These are phyloP conservation scores for Pristionchus entomophagus DNA, from an alignment of 2,888 invertebrate species.

Conservation along the genomic window DNA sequence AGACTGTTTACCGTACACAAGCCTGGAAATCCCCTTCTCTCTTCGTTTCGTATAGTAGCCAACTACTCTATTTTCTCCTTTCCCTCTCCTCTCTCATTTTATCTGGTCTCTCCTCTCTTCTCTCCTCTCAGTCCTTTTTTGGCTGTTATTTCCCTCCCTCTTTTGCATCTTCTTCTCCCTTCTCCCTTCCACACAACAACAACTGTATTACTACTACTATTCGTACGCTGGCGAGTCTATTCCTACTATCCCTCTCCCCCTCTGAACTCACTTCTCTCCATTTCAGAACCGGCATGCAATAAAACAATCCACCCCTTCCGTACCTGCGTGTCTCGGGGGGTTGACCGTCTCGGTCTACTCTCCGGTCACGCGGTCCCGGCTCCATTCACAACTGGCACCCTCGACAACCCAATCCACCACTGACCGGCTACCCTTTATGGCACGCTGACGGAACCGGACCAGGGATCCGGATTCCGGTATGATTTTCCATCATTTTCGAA, in stretches of 20 bases:
- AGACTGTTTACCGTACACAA: conserved; percentile 8
- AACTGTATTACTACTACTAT: neutral
- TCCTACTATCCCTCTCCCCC: neutral
- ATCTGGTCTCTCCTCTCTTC: neutral
- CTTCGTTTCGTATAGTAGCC: conserved; percentile 23
- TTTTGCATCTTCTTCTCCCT: conserved; percentile 20
- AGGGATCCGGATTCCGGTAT: neutral
- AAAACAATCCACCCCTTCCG: conserved; percentile 33
- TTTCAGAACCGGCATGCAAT: conserved; percentile 38
- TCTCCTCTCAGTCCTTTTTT: conserved; percentile 38
- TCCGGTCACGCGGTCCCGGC: neutral
- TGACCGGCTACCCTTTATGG: conserved; percentile 20
- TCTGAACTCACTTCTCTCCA: neutral
- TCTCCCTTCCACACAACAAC: neutral
- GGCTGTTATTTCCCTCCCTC: conserved; percentile 34
- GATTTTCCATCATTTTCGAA: neutral
- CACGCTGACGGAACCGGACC: conserved; percentile 15
- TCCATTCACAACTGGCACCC: conserved; percentile 14
- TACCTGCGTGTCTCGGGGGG: neutral
- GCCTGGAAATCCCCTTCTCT: neutral
- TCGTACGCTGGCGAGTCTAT: neutral
- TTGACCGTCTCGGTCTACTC: neutral
- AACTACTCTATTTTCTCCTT: conserved; percentile 24
- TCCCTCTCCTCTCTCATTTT: conserved; percentile 1
- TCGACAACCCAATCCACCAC: conserved; percentile 20